Percentiles rank a stretch among this genome's conserved stretches.
phyloP scores from a whole-genome alignment of 2,888 invertebrate genomes.

The Gastracanthus pulcherrimus region DNA sequence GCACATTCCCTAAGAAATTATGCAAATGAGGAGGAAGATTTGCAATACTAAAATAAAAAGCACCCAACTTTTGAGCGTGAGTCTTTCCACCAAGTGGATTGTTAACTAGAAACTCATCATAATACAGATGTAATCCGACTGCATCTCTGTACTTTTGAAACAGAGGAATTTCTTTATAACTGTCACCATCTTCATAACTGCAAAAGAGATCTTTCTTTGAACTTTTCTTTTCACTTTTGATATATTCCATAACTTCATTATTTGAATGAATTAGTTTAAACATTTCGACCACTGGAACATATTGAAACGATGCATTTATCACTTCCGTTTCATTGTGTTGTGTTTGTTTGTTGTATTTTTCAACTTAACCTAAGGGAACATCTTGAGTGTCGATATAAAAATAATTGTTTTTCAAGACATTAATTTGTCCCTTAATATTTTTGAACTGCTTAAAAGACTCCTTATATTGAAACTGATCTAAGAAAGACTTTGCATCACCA shows the following conservation, averaged over 20 bases:
- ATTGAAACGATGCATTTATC: not conserved
- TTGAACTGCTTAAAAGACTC: not conserved
- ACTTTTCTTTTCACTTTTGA: not conserved
- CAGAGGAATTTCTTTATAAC: not conserved
- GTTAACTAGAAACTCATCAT: conserved; percentile 59
- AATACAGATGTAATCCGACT: conserved; percentile 51
- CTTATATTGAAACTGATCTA: not conserved
- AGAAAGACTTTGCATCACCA: not conserved
- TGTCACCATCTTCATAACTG: not conserved
- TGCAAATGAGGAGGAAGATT: conserved; percentile 57
- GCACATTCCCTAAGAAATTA: conserved; percentile 56
- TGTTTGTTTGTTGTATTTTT: not conserved
- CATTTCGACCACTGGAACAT: conserved; percentile 20
- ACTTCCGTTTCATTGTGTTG: not conserved
- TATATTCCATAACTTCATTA: not conserved
- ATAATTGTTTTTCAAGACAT: not conserved
- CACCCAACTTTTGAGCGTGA: conserved; percentile 54
- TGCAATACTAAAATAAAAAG: conserved; percentile 57
- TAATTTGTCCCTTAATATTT: conserved; percentile 5
- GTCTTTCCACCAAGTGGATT: conserved; percentile 57
- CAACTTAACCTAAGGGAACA: not conserved
- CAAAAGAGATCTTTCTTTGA: not conserved
- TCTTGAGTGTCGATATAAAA: not conserved
- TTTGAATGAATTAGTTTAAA: conserved; percentile 25
- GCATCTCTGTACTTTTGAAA: conserved; percentile 8